These are phyloP conservation scores for Mustela nigripes DNA, from an alignment of 2,113 vertebrate species.

Conservation along the genomic window DNA sequence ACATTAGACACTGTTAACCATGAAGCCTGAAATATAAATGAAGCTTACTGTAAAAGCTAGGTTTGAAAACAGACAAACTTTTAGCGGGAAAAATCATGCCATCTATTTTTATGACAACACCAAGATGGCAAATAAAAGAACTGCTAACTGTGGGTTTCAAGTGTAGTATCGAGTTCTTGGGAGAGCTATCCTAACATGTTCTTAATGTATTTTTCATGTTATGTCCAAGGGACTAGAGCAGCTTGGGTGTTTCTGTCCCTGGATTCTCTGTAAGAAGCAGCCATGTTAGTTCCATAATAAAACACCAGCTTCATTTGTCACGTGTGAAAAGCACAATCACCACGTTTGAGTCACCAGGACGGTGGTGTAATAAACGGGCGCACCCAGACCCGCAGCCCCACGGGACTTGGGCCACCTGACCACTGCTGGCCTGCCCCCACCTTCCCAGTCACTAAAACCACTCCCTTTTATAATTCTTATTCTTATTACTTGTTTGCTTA, in stretches of 20 bases:
- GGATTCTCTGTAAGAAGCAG: background rate
- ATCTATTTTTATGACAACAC: background rate
- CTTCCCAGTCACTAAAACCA: accelerated
- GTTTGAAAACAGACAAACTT: background rate
- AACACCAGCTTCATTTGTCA: background rate
- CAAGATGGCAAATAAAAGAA: background rate
- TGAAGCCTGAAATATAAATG: background rate
- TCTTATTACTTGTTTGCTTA: background rate
- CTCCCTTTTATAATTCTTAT: background rate
- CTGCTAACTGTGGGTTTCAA: background rate
- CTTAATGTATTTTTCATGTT: constrained; percentile 13
- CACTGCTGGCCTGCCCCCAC: no score
- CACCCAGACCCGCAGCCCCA: background rate
- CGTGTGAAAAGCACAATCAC: background rate
- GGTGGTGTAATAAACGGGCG: background rate
- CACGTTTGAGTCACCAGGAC: background rate
- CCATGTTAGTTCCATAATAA: background rate
- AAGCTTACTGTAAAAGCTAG: background rate
- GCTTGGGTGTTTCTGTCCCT: background rate
- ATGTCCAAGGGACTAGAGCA: background rate
- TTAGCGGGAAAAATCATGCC: background rate
- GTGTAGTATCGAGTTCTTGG: background rate
- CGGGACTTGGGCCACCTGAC: background rate
- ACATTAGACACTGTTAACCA: background rate
- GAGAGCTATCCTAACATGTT: background rate